A percentile compares a stretch with the other conserved stretches of the same genome.
These are phyloP conservation scores for Hyperoplus lanceolatus DNA, from an alignment of 2,797 vertebrate genomes.

Conservation along the genomic window DNA sequence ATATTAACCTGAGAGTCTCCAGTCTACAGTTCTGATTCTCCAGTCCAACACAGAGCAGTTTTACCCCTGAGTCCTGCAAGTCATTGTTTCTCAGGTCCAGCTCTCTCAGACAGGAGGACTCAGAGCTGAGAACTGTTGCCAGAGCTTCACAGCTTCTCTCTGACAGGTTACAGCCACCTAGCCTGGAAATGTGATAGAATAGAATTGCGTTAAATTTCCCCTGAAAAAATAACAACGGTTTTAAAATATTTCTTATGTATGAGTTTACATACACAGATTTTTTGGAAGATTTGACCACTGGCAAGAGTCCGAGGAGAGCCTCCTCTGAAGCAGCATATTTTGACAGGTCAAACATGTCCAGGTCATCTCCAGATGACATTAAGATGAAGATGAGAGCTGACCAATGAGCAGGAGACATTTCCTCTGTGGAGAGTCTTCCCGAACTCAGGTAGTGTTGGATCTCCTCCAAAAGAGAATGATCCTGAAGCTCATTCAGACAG, in stretches of 20 bases:
- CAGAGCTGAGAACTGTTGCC: neutral
- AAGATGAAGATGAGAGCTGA: conserved; percentile 30
- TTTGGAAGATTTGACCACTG: conserved; percentile 15
- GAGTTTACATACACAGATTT: conserved; percentile 1
- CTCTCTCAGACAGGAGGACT: neutral
- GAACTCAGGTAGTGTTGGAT: neutral
- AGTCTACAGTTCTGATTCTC: conserved; percentile 12
- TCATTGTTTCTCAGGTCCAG: conserved; percentile 40
- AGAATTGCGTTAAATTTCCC: no score
- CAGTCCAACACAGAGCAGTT: conserved; percentile 1
- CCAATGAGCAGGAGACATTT: conserved; percentile 20
- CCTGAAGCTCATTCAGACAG: conserved; percentile 6
- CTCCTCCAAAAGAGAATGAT: conserved; percentile 1
- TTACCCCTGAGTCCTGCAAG: conserved; percentile 22
- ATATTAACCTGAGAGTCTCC: conserved; percentile 16
- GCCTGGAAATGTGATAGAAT: neutral
- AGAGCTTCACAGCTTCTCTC: conserved; percentile 11
- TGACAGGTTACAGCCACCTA: conserved; percentile 9
- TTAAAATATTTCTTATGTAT: no score
- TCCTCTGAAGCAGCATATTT: conserved; percentile 5
- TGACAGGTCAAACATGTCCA: neutral
- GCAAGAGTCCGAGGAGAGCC: conserved; percentile 10
- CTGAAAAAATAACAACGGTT: neutral
- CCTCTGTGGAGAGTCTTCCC: neutral
- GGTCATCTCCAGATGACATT: conserved; percentile 16